Percentiles rank a stretch among this genome's conserved stretches.
Conservation (phyloP, 2,888 invertebrate genomes). For the Caradrina clavipalpis region DNA sequence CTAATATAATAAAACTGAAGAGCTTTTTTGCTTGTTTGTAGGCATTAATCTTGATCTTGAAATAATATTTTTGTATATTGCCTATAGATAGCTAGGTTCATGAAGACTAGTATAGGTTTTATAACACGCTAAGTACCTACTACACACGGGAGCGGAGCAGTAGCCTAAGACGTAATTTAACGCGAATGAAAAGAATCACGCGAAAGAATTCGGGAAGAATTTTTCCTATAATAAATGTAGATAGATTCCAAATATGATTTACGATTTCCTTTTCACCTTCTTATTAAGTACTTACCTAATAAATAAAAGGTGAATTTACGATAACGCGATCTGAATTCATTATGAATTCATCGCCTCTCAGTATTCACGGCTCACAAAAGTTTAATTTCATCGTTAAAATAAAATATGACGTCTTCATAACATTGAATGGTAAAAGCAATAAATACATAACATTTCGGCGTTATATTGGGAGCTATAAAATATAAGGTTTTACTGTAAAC, state of each 20-base stretch:
- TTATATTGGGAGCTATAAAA: background rate
- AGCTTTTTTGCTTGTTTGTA: too few relatives aligned
- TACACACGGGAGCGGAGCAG: too few relatives aligned
- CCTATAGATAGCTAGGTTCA: too few relatives aligned
- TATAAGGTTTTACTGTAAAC: background rate
- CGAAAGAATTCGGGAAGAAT: too few relatives aligned
- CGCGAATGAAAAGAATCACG: too few relatives aligned
- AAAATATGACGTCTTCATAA: constrained; percentile 32
- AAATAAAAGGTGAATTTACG: constrained; percentile 21
- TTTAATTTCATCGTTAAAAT: constrained; percentile 29
- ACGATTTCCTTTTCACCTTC: constrained; percentile 8
- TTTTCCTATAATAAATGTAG: too few relatives aligned
- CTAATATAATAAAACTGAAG: too few relatives aligned
- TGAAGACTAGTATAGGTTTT: too few relatives aligned
- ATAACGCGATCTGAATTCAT: constrained; percentile 10
- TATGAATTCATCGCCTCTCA: constrained; percentile 7
- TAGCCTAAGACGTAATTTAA: too few relatives aligned
- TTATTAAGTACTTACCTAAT: background rate
- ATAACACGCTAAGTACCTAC: too few relatives aligned
- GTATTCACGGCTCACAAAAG: constrained; percentile 34
- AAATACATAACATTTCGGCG: constrained; percentile 12
- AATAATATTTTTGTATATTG: too few relatives aligned
- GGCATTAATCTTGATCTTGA: too few relatives aligned
- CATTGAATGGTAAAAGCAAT: constrained; percentile 13
- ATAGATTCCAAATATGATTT: constrained; percentile 8